Percentiles rank a stretch among this genome's conserved stretches.
phyloP scores from a whole-genome alignment of 2,113 vertebrate species.

The Barnardius zonarius region DNA sequence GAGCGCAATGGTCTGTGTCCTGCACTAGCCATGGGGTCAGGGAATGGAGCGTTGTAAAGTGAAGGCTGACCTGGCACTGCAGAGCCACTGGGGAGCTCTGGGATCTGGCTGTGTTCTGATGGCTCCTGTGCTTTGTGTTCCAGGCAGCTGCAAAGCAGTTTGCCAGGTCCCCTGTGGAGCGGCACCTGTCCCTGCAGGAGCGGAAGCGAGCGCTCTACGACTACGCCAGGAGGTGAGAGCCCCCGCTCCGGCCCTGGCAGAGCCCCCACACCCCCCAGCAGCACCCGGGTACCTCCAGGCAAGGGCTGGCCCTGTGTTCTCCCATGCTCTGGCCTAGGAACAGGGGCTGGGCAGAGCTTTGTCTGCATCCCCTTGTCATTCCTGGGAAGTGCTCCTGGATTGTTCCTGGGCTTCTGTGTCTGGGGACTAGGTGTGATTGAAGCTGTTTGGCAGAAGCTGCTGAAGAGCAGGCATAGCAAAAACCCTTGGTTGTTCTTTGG shows the following conservation, averaged over 20 bases:
- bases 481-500: background rate
- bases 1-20: accelerated
- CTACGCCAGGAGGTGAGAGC: conserved; percentile 89
- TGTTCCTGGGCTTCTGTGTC: background rate
- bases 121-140: background rate
- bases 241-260: background rate
- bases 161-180: conserved; percentile 86
- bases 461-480: background rate
- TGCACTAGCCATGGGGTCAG: background rate
- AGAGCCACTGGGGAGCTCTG: background rate
- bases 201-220: conserved; percentile 91
- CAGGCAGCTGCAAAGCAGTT: conserved; percentile 65
- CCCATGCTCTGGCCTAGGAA: too few relatives aligned
- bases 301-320: background rate
- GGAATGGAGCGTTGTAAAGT: background rate
- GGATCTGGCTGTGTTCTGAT: background rate
- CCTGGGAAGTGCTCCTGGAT: background rate
- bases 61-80: background rate
- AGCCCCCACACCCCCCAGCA: background rate
- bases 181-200: conserved; percentile 94
- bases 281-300: background rate
- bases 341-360: background rate
- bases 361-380: background rate
- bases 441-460: background rate
- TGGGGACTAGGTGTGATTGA: background rate